Percentiles rank a stretch among this genome's conserved stretches.
Conservation (phyloP, 2,113 vertebrate species). For the Sinocyclocheilus grahami region DNA sequence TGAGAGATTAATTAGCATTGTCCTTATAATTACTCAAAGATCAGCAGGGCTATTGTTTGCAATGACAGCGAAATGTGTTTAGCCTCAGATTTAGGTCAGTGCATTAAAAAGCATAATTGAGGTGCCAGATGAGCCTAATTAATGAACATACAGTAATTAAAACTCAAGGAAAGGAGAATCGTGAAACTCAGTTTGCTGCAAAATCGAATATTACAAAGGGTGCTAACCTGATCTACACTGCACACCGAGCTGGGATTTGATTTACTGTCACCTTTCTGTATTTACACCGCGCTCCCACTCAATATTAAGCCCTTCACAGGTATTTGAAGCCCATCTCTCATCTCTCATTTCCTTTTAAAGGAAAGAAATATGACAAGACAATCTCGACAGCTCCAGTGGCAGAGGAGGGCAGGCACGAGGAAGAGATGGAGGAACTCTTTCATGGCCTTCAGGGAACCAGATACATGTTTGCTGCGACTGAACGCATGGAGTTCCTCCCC, state of each 20-base stretch:
- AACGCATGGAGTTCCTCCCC: conserved; percentile 25
- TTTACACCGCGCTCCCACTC: background rate
- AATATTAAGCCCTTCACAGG: background rate
- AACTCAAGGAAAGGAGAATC: conserved; percentile 50
- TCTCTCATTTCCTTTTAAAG: conserved; percentile 61
- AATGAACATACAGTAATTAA: conserved; percentile 70
- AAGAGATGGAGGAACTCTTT: conserved; percentile 37
- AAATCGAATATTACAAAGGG: conserved; percentile 1
- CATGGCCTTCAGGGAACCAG: conserved; percentile 29
- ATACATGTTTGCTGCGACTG: conserved; percentile 61
- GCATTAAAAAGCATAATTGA: conserved; percentile 71
- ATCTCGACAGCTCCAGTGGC: conserved; percentile 35
- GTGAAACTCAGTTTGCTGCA: conserved; percentile 30
- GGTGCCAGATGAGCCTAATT: conserved; percentile 74
- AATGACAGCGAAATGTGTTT: conserved; percentile 70
- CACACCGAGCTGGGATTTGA: background rate
- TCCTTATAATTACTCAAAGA: conserved; percentile 77
- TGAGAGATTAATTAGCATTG: conserved; percentile 72
- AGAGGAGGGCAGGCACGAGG: conserved; percentile 41
- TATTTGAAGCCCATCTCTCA: conserved; percentile 29
- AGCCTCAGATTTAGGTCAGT: conserved; percentile 72
- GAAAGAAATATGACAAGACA: conserved; percentile 46
- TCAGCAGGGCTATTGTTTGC: conserved; percentile 70
- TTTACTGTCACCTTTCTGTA: conserved; percentile 9
- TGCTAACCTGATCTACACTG: conserved; percentile 23